phyloP scores from a whole-genome alignment of 1,140 invertebrate genomes.

The Aphelenchoides fujianensis region DNA sequence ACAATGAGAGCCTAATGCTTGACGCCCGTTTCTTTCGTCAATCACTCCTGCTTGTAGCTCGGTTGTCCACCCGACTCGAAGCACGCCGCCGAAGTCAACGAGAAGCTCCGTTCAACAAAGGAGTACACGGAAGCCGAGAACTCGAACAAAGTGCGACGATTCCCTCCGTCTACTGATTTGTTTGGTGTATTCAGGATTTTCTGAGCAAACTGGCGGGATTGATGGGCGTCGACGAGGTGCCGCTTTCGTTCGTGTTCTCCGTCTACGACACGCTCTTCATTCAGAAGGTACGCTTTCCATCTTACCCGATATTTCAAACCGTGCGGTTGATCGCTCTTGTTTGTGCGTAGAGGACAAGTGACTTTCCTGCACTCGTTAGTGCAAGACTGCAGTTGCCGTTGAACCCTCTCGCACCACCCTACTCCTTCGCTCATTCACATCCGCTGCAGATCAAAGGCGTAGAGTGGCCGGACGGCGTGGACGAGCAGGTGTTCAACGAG shows the following conservation, averaged over 20 bases:
- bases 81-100: neutral
- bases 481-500: neutral
- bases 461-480: neutral
- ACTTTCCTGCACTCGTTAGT: too few relatives aligned
- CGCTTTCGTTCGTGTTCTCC: neutral
- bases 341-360: too few relatives aligned
- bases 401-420: too few relatives aligned
- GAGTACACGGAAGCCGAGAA: neutral
- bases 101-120: neutral
- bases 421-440: neutral
- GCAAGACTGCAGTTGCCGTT: too few relatives aligned
- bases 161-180: neutral
- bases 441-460: neutral
- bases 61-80: neutral
- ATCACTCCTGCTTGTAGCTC: neutral
- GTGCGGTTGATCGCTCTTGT: too few relatives aligned
- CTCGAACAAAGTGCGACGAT: neutral
- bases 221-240: neutral
- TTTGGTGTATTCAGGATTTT: constrained; percentile 5
- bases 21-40: neutral
- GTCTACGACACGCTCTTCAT: constrained; percentile 5
- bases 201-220: neutral
- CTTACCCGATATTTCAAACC: too few relatives aligned
- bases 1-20: neutral
- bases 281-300: neutral